Evolutionary conservation across 2,888 invertebrate species (phyloP).

Genomic region (Drosophila quasianomalipes): DNA sequence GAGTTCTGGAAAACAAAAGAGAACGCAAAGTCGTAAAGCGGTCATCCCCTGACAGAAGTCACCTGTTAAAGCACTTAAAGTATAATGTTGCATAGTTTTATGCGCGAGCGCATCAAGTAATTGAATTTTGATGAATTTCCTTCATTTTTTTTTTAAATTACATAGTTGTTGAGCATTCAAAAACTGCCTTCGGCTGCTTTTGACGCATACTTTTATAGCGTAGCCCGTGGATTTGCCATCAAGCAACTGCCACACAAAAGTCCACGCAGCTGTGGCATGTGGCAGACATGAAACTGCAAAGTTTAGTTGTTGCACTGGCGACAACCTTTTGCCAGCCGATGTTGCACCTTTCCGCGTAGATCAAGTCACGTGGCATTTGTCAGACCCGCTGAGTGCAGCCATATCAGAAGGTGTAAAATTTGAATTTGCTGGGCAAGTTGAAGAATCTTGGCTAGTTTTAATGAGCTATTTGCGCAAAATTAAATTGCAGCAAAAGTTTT

Average conservation of each 20-base stretch:
- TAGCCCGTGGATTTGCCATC: conserved; percentile 57
- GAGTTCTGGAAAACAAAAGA: conserved; percentile 19
- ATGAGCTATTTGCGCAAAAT: conserved; percentile 67
- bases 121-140: conserved; percentile 71
- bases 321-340: conserved; percentile 57
- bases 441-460: conserved; percentile 58
- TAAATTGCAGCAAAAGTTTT: conserved; percentile 44
- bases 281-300: conserved; percentile 63
- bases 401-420: conserved; percentile 65
- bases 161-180: conserved; percentile 66
- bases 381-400: conserved; percentile 34
- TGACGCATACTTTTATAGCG: conserved; percentile 62
- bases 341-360: conserved; percentile 19
- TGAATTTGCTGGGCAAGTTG: conserved; percentile 56
- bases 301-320: conserved; percentile 36
- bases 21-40: conserved; percentile 34
- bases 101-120: conserved; percentile 50
- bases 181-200: conserved; percentile 34
- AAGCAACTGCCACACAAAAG: conserved; percentile 44
- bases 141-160: conserved; percentile 45
- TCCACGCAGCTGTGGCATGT: conserved; percentile 25
- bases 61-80: conserved; percentile 36
- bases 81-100: conserved; percentile 45
- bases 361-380: conserved; percentile 60
- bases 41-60: conserved; percentile 28